phyloP scores from a whole-genome alignment of 2,113 vertebrate species.

The Sterrhoptilus dennistouni region DNA sequence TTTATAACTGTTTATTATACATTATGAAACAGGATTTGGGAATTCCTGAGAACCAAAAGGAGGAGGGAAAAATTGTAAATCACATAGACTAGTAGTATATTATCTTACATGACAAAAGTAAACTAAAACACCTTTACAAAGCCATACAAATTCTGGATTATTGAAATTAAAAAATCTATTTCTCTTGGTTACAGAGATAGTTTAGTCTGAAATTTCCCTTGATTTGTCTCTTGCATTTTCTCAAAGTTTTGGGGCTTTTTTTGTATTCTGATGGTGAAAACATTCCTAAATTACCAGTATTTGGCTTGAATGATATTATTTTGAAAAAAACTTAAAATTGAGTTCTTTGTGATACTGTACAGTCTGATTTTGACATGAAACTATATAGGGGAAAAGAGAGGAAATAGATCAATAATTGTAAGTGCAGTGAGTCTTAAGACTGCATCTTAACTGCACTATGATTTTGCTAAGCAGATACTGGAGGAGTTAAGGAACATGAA shows the following conservation, averaged over 20 bases:
- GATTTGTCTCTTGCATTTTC: neutral
- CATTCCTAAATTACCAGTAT: neutral
- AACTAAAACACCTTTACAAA: neutral
- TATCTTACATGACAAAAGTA: neutral
- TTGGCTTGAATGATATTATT: neutral
- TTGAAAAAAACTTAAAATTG: neutral
- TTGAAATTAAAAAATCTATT: neutral
- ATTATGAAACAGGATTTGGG: neutral
- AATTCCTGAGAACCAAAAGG: neutral
- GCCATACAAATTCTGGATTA: neutral
- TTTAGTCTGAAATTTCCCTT: neutral
- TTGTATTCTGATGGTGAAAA: neutral
- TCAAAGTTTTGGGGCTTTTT: neutral
- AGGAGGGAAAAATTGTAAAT: neutral
- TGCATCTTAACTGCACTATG: neutral
- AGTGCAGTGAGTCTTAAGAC: accelerated
- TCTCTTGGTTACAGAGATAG: neutral
- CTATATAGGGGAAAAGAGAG: neutral
- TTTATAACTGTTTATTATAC: neutral
- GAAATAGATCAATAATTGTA: neutral
- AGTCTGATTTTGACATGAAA: neutral
- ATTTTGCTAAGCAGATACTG: neutral
- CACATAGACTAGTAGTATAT: neutral
- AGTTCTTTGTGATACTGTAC: neutral
- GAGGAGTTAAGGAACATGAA: neutral